phyloP scores from a whole-genome alignment of 2,113 vertebrate genomes.

The Caranx ignobilis region DNA sequence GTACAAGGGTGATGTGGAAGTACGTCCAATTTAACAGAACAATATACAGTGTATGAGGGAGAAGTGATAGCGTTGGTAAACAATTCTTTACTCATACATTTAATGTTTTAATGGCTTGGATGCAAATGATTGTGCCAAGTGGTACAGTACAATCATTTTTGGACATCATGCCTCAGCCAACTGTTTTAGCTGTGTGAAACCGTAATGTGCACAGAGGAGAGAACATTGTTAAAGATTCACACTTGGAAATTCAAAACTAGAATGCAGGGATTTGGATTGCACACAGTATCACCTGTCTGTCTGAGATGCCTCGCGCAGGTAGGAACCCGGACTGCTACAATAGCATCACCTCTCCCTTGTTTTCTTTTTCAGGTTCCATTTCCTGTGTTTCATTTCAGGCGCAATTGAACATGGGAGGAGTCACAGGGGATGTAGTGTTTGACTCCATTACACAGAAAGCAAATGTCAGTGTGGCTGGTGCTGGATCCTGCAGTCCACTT shows the following conservation, averaged over 20 bases:
- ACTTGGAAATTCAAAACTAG: neutral
- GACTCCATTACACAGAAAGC: slow-evolving; percentile 64
- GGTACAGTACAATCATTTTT: no score
- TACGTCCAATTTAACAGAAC: neutral
- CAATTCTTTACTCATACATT: no score
- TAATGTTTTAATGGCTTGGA: no score
- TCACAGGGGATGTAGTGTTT: slow-evolving; percentile 79
- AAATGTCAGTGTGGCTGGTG: slow-evolving; percentile 70
- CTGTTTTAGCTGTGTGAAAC: no score
- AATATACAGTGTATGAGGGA: neutral
- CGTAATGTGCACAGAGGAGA: neutral
- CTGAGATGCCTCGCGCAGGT: neutral
- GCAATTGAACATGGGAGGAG: slow-evolving; percentile 83
- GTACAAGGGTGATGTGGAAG: neutral
- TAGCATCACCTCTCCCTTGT: slow-evolving; percentile 12
- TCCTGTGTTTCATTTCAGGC: slow-evolving; percentile 72
- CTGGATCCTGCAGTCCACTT: slow-evolving; percentile 61
- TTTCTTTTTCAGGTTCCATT: slow-evolving; percentile 67
- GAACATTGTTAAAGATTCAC: neutral
- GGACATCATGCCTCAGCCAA: no score
- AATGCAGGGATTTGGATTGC: neutral
- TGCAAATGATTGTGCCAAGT: neutral
- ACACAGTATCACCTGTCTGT: neutral
- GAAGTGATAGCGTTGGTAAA: no score
- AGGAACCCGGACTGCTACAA: neutral